A percentile compares a stretch with the other conserved stretches of the same genome.
Evolutionary conservation across 2,888 invertebrate genomes (phyloP).

Genomic region (Glyphotaelius pellucidus): DNA sequence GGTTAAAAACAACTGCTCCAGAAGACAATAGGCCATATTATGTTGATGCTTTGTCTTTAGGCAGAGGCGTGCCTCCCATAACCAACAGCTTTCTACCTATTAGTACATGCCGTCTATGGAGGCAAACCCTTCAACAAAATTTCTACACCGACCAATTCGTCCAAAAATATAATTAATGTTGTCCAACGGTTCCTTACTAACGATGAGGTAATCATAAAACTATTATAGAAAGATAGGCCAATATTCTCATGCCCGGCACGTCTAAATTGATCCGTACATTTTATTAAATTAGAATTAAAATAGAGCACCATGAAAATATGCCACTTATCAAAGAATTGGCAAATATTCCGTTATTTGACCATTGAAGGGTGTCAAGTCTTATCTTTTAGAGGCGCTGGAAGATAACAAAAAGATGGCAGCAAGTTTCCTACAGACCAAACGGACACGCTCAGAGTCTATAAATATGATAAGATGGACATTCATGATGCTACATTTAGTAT

Average conservation of each 20-base stretch:
- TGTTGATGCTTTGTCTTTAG: constrained; percentile 26
- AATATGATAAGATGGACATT: not conserved
- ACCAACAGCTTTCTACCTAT: constrained; percentile 6
- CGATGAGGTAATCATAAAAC: not conserved
- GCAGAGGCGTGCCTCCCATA: constrained; percentile 25
- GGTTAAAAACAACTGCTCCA: not conserved
- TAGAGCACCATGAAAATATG: not conserved
- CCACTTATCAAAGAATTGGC: not conserved
- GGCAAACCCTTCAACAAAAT: not conserved
- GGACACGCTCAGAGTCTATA: not conserved
- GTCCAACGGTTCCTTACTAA: not conserved
- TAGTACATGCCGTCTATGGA: not conserved
- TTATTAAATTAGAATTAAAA: not conserved
- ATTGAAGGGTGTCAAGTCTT: not conserved
- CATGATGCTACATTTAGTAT: not conserved
- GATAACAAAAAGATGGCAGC: not conserved
- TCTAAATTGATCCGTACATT: not conserved
- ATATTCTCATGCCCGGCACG: not conserved
- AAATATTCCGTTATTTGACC: not conserved
- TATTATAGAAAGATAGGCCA: not conserved
- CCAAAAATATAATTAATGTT: not conserved
- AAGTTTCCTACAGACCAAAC: not conserved
- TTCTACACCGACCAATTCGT: not conserved
- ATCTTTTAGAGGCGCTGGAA: not conserved
- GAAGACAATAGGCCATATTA: constrained; percentile 16